Evolutionary conservation across 2,888 invertebrate genomes (phyloP).

Genomic region (Ochropleura plecta): DNA sequence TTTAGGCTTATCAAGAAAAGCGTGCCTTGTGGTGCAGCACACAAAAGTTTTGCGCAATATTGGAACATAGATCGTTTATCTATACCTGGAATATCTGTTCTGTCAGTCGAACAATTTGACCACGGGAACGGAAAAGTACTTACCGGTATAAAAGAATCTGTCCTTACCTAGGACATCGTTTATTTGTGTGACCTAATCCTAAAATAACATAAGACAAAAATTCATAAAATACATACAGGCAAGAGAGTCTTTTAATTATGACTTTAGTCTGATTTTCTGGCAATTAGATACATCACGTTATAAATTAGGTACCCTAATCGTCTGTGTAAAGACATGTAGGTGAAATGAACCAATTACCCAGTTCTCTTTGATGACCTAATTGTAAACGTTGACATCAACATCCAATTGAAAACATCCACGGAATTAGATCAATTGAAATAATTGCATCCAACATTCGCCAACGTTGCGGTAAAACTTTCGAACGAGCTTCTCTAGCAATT

Average conservation of each 20-base stretch:
- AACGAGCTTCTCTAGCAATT: constrained; percentile 60
- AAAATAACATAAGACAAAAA: background rate
- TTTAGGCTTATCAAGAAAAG: background rate
- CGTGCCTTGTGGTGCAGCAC: background rate
- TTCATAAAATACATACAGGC: background rate
- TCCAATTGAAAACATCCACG: constrained; percentile 42
- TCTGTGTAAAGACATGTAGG: background rate
- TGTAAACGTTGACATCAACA: constrained; percentile 22
- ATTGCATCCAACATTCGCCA: constrained; percentile 55
- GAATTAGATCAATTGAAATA: constrained; percentile 56
- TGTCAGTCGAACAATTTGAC: background rate
- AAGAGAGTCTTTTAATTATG: background rate
- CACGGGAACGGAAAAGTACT: background rate
- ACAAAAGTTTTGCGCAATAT: background rate
- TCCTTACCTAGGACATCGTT: background rate
- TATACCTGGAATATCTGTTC: background rate
- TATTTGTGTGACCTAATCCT: background rate
- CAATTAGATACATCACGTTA: background rate
- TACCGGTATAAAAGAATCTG: background rate
- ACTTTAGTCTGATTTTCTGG: background rate
- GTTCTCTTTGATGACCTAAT: constrained; percentile 7
- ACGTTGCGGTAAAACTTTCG: constrained; percentile 58
- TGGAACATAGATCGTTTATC: background rate
- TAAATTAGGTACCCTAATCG: background rate
- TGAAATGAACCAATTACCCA: background rate